Percentiles rank a stretch among this genome's conserved stretches.
phyloP scores from a whole-genome alignment of 2,113 vertebrate genomes.

The Caloenas nicobarica region DNA sequence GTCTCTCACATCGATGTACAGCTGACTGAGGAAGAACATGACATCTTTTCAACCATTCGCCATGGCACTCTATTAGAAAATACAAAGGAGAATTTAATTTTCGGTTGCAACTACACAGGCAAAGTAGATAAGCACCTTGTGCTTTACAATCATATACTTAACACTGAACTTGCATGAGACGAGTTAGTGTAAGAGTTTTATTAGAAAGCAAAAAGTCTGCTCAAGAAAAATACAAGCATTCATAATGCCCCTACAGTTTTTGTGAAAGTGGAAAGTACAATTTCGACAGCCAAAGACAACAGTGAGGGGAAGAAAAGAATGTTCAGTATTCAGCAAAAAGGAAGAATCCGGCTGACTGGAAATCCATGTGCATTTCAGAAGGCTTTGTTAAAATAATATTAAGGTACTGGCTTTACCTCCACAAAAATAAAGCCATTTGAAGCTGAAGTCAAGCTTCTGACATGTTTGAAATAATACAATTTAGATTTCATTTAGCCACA shows the following conservation, averaged over 20 bases:
- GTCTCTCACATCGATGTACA: not conserved
- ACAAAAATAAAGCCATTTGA: slow-evolving; percentile 26
- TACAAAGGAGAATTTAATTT: not conserved
- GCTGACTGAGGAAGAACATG: not conserved
- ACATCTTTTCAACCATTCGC: slow-evolving; percentile 16
- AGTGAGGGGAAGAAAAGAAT: slow-evolving; percentile 77
- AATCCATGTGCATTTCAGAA: slow-evolving; percentile 66
- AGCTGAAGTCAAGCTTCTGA: not conserved
- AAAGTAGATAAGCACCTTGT: not conserved
- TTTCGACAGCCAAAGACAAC: slow-evolving; percentile 77
- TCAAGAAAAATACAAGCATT: slow-evolving; percentile 55
- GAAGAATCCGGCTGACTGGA: slow-evolving; percentile 74
- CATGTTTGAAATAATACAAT: slow-evolving; percentile 1
- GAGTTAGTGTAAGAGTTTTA: slow-evolving; percentile 32
- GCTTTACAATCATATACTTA: not conserved
- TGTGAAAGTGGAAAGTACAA: slow-evolving; percentile 79
- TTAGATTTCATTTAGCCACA: not conserved
- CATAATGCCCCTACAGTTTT: slow-evolving; percentile 70
- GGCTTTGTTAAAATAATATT: slow-evolving; percentile 59
- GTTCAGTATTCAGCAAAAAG: slow-evolving; percentile 76
- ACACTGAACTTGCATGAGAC: not conserved
- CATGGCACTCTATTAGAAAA: not conserved
- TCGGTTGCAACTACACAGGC: not conserved
- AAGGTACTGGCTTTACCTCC: slow-evolving; percentile 36
- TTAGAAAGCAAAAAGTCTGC: slow-evolving; percentile 70